Evolutionary conservation across 1,140 invertebrate species (phyloP).

Genomic region (Macrobrachium nipponense): DNA sequence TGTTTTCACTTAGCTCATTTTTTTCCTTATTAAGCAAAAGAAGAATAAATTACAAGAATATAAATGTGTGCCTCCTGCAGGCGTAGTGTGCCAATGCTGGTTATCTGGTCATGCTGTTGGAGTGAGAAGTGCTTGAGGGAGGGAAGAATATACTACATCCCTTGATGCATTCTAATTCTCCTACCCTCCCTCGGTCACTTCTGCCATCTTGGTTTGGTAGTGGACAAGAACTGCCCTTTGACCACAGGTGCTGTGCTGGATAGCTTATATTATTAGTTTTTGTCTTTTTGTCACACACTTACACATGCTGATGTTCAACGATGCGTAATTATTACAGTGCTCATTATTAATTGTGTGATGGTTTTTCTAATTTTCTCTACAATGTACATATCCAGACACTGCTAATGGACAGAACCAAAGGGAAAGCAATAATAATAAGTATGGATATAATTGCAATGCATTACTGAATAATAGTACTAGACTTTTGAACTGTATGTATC

Average conservation of each 20-base stretch:
- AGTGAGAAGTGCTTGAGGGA: constrained; percentile 50
- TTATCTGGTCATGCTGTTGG: constrained; percentile 56
- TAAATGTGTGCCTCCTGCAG: constrained; percentile 48
- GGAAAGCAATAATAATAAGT: too few species aligned
- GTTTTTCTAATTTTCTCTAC: too few species aligned
- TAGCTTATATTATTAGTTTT: too few species aligned
- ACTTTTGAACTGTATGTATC: too few species aligned
- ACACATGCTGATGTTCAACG: too few species aligned
- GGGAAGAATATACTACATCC: constrained; percentile 38
- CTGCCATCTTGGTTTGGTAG: constrained; percentile 50
- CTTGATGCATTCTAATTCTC: constrained; percentile 8
- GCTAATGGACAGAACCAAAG: too few species aligned
- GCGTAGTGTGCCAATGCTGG: constrained; percentile 56
- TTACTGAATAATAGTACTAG: too few species aligned
- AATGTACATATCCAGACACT: too few species aligned
- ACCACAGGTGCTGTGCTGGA: background rate
- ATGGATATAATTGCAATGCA: too few species aligned
- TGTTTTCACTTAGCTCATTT: constrained; percentile 52
- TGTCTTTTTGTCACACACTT: too few species aligned
- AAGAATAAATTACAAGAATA: constrained; percentile 37
- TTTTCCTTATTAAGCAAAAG: constrained; percentile 44
- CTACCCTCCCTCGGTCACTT: constrained; percentile 52
- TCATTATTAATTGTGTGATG: too few species aligned
- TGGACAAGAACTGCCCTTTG: constrained; percentile 30
- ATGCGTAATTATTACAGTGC: too few species aligned